Conservation (phyloP, 2,888 invertebrate species). For the Cheilosia pagana region DNA sequence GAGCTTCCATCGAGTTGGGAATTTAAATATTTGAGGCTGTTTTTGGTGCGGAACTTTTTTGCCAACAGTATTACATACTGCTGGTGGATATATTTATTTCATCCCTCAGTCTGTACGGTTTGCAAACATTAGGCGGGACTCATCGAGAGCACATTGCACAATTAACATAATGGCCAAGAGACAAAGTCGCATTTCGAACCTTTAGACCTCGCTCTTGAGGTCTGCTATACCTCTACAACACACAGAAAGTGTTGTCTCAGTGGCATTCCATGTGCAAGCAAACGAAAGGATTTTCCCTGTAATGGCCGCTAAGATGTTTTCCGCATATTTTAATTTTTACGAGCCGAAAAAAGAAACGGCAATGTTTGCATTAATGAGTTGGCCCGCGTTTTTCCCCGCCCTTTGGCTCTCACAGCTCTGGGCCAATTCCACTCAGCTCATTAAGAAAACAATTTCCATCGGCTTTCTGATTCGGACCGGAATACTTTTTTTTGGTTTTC, state of each 20-base stretch:
- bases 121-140: conserved; percentile 36
- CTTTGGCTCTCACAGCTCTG: conserved; percentile 1
- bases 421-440: conserved; percentile 74
- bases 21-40: conserved; percentile 46
- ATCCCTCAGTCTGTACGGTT: neutral
- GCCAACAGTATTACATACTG: neutral
- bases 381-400: conserved; percentile 15
- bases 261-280: conserved; percentile 41
- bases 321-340: conserved; percentile 69
- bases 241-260: conserved; percentile 20
- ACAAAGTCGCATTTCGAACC: conserved; percentile 61
- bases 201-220: neutral
- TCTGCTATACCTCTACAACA: neutral
- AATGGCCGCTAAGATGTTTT: conserved; percentile 65
- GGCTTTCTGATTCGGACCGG: conserved; percentile 70
- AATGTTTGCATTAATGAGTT: conserved; percentile 73
- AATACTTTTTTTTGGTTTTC: conserved; percentile 31
- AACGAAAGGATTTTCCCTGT: conserved; percentile 55
- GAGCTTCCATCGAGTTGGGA: conserved; percentile 45
- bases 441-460: conserved; percentile 76
- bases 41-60: conserved; percentile 27
- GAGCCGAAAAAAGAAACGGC: conserved; percentile 29
- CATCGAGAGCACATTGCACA: conserved; percentile 63
- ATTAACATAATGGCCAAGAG: conserved; percentile 66
- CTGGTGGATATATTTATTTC: conserved; percentile 47